Conservation (phyloP, 1,140 invertebrate genomes). For the Drosophila teissieri region DNA sequence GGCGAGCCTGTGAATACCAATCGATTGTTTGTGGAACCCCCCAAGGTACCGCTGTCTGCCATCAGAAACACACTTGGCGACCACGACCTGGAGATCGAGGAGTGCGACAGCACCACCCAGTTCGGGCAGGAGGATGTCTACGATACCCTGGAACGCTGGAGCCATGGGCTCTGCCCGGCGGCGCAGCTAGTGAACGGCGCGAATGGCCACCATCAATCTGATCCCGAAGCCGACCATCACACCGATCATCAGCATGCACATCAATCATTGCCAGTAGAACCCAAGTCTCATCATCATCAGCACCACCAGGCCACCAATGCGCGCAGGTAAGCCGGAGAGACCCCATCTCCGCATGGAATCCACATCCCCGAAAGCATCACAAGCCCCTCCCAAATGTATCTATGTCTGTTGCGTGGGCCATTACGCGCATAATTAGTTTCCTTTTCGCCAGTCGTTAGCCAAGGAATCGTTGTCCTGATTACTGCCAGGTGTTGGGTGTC, state of each 20-base stretch:
- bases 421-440: slow-evolving; percentile 56
- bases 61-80: slow-evolving; percentile 17
- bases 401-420: slow-evolving; percentile 35
- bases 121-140: slow-evolving; percentile 44
- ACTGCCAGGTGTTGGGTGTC: slow-evolving; percentile 10
- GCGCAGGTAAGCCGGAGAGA: slow-evolving; percentile 66
- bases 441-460: slow-evolving; percentile 17
- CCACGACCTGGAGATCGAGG: not conserved
- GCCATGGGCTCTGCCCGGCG: slow-evolving; percentile 40
- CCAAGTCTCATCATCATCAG: slow-evolving; percentile 40
- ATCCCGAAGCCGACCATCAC: slow-evolving; percentile 17
- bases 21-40: slow-evolving; percentile 49
- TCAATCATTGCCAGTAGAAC: slow-evolving; percentile 52
- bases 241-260: slow-evolving; percentile 35
- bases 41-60: slow-evolving; percentile 21
- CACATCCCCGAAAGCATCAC: not conserved
- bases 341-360: slow-evolving; percentile 13
- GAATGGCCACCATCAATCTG: slow-evolving; percentile 49
- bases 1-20: slow-evolving; percentile 37
- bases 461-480: slow-evolving; percentile 22
- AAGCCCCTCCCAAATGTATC: slow-evolving; percentile 2
- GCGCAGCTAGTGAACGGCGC: slow-evolving; percentile 42
- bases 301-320: slow-evolving; percentile 70
- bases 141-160: slow-evolving; percentile 55
- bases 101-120: slow-evolving; percentile 8